Base-by-base conservation (phyloP, 2,797 vertebrate species). In the Acropternis orthonyx region DNA sequence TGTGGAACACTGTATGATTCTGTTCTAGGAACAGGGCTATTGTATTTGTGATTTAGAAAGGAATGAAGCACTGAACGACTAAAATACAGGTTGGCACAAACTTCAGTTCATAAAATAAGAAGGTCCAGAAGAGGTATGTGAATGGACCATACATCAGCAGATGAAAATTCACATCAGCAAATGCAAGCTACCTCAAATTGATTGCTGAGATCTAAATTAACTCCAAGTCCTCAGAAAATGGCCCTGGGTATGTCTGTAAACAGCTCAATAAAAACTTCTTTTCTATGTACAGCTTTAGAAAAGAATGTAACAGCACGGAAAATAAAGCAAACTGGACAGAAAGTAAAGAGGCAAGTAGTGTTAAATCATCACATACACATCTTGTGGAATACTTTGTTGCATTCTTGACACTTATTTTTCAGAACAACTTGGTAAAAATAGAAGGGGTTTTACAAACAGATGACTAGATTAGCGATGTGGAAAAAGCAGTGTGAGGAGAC, bases 171-270 rank as follows among this genome's bases (percentile, higher is more conserved):
- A 59, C 17, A 43, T 4, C 7, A 30, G 80, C 71, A 93, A 89
- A 91, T 16, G 15, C 51, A 85, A 84, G 14, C n/a, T 48, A 83
- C 41, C 67, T 80, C 68, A 83, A 49, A 91, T 4, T 87, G 63
- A 85, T 63, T 85, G 78, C 72, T 17, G 43, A 87, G 71, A 75
- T 69, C 71, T 82, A 83, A 79, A 89, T 71, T 74, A 85, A 85
- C 55, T 89, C 34, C 75, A 67, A 43, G 56, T 48, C 63, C 61
- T 93, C 75, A 77, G 56, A 91, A 93, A 91, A 91, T 28, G 44
- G 78, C 56, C 36, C 52, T 32, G 8, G 5, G 8, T 51, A 59
- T 21, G 36, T n/a, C 71, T 66, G 72, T 49, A 66, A 93, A 78
- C 10, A 63, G 52, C 49, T 82, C 74, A 87, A 5, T 41, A 52